Percentiles rank a stretch among this genome's conserved stretches.
phyloP scores from a whole-genome alignment of 2,797 vertebrate genomes.

The Micropoecilia bifurca region DNA sequence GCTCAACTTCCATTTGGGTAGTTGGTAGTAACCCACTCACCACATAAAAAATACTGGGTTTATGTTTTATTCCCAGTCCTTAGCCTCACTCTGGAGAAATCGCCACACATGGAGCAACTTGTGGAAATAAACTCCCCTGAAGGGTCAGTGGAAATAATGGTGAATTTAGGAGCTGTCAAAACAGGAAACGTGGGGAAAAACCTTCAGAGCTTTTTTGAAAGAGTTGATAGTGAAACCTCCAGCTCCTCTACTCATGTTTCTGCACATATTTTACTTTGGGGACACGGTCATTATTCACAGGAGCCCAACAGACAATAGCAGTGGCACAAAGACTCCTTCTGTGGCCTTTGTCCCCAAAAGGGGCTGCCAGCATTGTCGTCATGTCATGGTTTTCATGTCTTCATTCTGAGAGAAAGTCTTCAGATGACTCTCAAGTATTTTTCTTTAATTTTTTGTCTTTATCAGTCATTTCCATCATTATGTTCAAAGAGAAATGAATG shows the following conservation, averaged over 20 bases:
- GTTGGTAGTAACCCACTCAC: neutral
- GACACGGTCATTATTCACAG: conserved; percentile 11
- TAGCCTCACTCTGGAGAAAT: conserved; percentile 19
- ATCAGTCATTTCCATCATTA: neutral
- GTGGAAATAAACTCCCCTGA: conserved; percentile 1
- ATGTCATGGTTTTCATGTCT: neutral
- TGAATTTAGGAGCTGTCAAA: conserved; percentile 37
- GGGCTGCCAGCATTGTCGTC: neutral
- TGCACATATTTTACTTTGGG: neutral
- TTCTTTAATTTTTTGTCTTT: neutral
- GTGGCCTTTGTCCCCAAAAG: conserved; percentile 38
- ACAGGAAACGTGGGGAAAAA: conserved; percentile 35
- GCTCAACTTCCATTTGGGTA: neutral
- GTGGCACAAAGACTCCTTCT: conserved; percentile 9
- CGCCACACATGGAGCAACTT: conserved; percentile 26
- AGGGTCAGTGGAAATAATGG: conserved; percentile 33
- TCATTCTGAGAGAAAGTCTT: neutral
- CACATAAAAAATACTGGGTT: neutral
- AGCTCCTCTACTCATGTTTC: conserved; percentile 11
- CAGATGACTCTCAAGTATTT: neutral
- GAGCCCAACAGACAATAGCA: conserved; percentile 36
- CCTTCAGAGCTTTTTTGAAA: conserved; percentile 5
- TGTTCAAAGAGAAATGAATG: neutral
- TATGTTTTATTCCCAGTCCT: neutral
- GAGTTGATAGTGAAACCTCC: conserved; percentile 11